Conservation (phyloP, 2,888 invertebrate genomes). For the Thalpophila matura region DNA sequence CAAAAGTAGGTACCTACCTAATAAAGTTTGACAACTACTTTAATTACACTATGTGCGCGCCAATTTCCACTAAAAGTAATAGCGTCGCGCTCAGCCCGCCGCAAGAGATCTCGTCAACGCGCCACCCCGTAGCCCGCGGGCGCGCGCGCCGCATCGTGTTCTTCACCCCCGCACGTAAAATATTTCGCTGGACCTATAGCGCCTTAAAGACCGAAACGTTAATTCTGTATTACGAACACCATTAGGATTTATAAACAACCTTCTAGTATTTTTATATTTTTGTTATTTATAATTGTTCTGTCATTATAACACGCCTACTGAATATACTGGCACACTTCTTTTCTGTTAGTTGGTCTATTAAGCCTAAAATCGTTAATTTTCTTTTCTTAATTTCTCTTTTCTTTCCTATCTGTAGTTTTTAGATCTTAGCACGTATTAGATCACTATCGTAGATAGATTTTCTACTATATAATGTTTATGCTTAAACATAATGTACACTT, state of each 20-base stretch:
- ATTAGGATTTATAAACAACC: neutral
- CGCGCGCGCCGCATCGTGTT: no score
- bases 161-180: no score
- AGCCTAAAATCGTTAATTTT: conserved; percentile 61
- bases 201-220: conserved; percentile 55
- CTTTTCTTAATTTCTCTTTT: conserved; percentile 41
- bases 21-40: no score
- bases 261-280: conserved; percentile 17
- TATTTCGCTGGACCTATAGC: no score
- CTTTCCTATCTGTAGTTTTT: conserved; percentile 46
- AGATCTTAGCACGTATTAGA: conserved; percentile 36
- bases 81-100: no score
- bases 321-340: conserved; percentile 32
- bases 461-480: conserved; percentile 32
- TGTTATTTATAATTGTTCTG: conserved; percentile 22
- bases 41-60: no score
- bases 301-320: conserved; percentile 23
- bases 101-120: no score
- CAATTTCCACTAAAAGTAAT: no score
- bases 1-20: no score
- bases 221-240: neutral
- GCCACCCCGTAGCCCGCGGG: no score
- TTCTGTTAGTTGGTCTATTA: conserved; percentile 60
- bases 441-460: conserved; percentile 55
- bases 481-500: conserved; percentile 24